phyloP scores from a whole-genome alignment of 2,113 vertebrate genomes.

The Climacteris rufus region DNA sequence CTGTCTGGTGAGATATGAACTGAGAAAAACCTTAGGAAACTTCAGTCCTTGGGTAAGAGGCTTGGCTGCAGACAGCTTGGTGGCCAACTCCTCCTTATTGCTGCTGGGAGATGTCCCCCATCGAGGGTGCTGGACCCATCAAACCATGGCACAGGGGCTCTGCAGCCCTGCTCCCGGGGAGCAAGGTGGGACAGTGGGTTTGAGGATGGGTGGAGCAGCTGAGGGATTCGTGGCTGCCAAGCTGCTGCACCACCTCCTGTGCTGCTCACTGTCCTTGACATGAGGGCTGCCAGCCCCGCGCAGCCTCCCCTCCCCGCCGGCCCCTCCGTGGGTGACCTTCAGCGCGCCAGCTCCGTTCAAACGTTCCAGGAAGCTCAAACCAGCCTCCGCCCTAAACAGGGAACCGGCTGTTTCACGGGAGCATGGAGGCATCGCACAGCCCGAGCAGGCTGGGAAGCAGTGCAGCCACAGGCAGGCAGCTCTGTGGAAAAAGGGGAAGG shows the following conservation, averaged over 20 bases:
- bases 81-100: background rate
- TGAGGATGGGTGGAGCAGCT: background rate
- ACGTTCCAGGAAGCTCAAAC: slow-evolving; percentile 60
- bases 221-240: background rate
- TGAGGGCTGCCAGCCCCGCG: fast-evolving
- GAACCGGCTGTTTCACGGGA: background rate
- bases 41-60: background rate
- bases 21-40: background rate
- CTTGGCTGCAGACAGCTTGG: background rate
- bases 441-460: background rate
- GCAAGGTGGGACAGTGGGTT: background rate
- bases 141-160: background rate
- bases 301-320: fast-evolving
- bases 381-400: background rate
- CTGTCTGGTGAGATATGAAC: background rate
- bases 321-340: background rate
- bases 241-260: background rate
- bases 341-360: background rate
- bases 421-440: background rate
- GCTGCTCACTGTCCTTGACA: fast-evolving
- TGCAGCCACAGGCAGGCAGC: background rate
- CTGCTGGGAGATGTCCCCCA: background rate
- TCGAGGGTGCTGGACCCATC: background rate
- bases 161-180: background rate
- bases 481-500: background rate